Base-by-base conservation (phyloP, 2,113 vertebrate genomes). In the Numida meleagris region DNA sequence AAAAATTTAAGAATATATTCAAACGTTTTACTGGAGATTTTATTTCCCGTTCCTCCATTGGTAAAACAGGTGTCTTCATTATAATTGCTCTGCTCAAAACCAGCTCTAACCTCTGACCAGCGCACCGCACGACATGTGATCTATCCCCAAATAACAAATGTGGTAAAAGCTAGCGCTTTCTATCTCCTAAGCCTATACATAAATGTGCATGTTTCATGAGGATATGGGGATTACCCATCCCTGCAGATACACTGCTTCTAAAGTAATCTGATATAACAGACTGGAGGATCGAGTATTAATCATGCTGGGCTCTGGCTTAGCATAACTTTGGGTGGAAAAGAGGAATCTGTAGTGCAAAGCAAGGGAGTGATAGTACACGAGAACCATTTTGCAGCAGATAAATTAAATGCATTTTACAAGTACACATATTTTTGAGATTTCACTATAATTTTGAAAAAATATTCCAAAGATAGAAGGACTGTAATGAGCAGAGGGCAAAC, bases 221-320 rank as follows among this genome's bases (percentile, higher is more conserved):
- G 94, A 89, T 87, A 94, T 71, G 87, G 82, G 91, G 93, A 96
- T 95, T 95, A 94, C 71, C 46, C 59, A 79, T 67, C 89, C 34
- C 87, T 24, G 25, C 74, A 94, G 85, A 94, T 55, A 73, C 31
- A 59, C 50, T 76, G 67, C 84, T 94, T n/a, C 84, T 53, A 9
- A 21, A 66, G 63, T 46, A 91, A 96, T 94, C 89, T 91, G 72
- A 91, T 87, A 71, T 0, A 76, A 53, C 67, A 85, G 78, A 76
- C 85, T 87, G 88, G 4, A 92, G 86, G 62, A 94, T n/a, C 2
- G 27, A 89, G 59, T 14, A 36, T 70, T 92, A 76, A 94, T 24
- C 89, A 43, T 1, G 3, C 8, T 67, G 71, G 74, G 68, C 58
- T 80, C 50, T 53, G 62, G 34, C 59, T 95, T 45, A 77, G 84